Percentiles rank a stretch among this genome's conserved stretches.
Conservation (phyloP, 2,113 vertebrate species). For the Tenrec ecaudatus region DNA sequence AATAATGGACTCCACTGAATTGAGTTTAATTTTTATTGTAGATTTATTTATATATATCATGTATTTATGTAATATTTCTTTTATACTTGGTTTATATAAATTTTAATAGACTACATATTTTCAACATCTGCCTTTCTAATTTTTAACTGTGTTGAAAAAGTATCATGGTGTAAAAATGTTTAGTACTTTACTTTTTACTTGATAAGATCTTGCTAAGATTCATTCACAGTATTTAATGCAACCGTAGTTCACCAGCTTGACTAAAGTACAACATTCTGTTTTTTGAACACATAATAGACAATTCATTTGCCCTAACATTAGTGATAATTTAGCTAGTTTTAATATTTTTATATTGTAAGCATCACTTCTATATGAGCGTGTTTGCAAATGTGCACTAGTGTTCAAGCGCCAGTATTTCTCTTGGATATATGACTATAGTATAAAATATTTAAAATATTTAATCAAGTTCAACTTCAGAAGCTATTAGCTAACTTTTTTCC, state of each 20-base stretch:
- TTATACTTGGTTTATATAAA: neutral
- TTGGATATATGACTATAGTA: neutral
- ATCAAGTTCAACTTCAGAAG: neutral
- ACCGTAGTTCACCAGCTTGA: too few species aligned
- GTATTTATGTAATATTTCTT: too few species aligned
- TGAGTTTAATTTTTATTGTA: too few species aligned
- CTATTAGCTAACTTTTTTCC: neutral
- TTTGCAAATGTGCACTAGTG: neutral
- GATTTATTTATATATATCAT: too few species aligned
- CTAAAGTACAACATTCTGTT: too few species aligned
- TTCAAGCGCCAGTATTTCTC: neutral
- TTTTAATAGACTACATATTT: neutral
- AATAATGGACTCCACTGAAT: too few species aligned
- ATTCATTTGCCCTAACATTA: neutral
- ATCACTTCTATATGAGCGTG: neutral
- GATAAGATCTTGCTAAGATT: neutral
- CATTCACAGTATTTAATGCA: too few species aligned
- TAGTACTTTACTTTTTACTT: neutral
- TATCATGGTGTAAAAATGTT: neutral
- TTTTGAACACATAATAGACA: too few species aligned
- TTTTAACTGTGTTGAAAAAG: neutral
- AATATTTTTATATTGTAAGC: neutral
- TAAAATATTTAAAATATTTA: neutral
- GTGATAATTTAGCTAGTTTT: neutral
- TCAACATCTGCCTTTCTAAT: neutral